A percentile compares a stretch with the other conserved stretches of the same genome.
Conservation (phyloP, 2,113 vertebrate species). For the Marcusenius ussheri region DNA sequence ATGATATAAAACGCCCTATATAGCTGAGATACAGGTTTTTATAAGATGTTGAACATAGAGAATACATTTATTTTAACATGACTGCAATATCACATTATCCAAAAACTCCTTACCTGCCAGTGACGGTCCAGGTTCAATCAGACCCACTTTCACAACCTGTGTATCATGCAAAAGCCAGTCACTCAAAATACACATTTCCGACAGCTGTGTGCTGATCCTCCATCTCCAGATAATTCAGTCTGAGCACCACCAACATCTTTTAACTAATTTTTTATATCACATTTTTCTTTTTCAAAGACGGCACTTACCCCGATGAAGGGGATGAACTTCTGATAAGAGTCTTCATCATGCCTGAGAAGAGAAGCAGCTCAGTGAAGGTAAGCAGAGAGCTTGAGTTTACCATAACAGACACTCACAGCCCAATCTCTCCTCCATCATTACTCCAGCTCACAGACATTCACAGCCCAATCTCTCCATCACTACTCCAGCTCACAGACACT, state of each 20-base stretch:
- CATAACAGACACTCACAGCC: too few relatives aligned
- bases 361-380: neutral
- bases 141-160: slow-evolving; percentile 70
- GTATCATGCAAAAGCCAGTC: neutral
- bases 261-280: neutral
- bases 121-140: slow-evolving; percentile 63
- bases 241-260: neutral
- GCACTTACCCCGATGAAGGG: slow-evolving; percentile 70
- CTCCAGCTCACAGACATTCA: too few relatives aligned
- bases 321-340: slow-evolving; percentile 72
- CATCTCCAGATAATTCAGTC: neutral
- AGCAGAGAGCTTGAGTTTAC: neutral
- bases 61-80: neutral
- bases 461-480: too few relatives aligned
- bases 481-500: neutral
- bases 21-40: neutral
- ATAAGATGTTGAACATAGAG: neutral
- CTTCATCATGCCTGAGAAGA: slow-evolving; percentile 63
- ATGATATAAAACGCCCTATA: neutral
- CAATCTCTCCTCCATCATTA: too few relatives aligned
- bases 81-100: neutral
- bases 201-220: neutral
- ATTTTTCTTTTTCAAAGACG: neutral
- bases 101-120: slow-evolving; percentile 46
- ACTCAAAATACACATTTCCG: neutral